Evolutionary conservation across 1,140 invertebrate species (phyloP), one percentile per base, ranked within the genome.

Genomic region (Drosophila neocordata): DNA sequence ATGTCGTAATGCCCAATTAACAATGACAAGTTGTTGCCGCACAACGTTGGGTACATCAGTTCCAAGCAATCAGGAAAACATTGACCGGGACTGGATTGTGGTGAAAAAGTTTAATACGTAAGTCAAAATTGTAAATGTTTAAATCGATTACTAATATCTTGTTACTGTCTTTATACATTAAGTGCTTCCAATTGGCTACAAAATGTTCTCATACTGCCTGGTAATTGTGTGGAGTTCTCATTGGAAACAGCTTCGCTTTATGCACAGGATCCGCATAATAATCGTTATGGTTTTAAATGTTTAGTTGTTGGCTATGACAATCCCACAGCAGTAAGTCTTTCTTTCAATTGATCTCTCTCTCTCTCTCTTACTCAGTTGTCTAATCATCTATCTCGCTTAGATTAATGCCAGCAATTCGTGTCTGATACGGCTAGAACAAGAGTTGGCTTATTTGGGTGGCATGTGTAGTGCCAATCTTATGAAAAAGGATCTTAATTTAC

Each of bases 161-260:
- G 22, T 24, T n/a, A n/a, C 22, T 12, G 18, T 61, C 60, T 60
- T 37, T 1, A 66, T 48, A 44, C 8, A 62, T 35, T 20, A 71
- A 95, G 96, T 18, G 92, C 93, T 41, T 93, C 93, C 51, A 96
- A 97, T 60, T 99, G 98, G 97, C 97, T 98, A 1, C 95, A 96
- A 81, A 95, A 95, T 76, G 95, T 97, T 2, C 91, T 99, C 9
- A 93, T 99, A 53, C 92, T 99, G 35, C 98, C 98, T 69, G 98
- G 98, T 18, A 97, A 98, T 92, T 97, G 98, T 93, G 95, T 99
- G 0, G 94, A 98, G 74, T 98, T 99, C 91, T 98, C 97, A 0
- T 88, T 99, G 84, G 98, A 99, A 92, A 99, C 98, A 1, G 97
- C 98, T 0, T 97, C 98, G 0, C 96, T 99, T 92, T 99, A 99